phyloP scores from a whole-genome alignment of 2,888 invertebrate species.

The Lepidochrysops patricia region DNA sequence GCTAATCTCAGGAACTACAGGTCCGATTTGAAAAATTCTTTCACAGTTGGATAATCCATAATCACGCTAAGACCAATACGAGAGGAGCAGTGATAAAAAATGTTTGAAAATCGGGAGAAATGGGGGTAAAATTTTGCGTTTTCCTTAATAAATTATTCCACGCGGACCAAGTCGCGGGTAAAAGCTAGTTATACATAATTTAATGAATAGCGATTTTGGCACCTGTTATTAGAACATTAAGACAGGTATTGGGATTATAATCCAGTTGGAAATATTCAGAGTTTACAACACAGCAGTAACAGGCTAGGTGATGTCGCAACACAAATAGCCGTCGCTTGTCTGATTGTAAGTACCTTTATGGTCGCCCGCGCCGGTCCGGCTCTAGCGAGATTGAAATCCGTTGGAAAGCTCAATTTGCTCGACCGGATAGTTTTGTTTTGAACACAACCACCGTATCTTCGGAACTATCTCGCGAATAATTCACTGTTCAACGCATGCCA shows the following conservation, averaged over 20 bases:
- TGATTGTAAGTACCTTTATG: constrained; percentile 24
- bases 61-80: no score
- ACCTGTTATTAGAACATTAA: neutral
- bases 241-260: neutral
- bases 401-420: constrained; percentile 57
- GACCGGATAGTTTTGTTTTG: constrained; percentile 58
- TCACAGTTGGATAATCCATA: no score
- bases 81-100: no score
- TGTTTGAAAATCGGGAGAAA: no score
- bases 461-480: constrained; percentile 62
- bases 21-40: no score
- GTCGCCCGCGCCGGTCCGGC: constrained; percentile 25
- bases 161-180: no score
- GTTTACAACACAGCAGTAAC: constrained; percentile 1
- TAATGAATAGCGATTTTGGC: neutral
- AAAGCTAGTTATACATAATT: neutral
- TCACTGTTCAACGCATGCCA: constrained; percentile 39
- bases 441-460: constrained; percentile 55
- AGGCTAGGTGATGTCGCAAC: constrained; percentile 15
- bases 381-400: constrained; percentile 37
- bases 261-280: neutral
- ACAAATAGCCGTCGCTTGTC: constrained; percentile 21
- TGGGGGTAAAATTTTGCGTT: no score
- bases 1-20: no score
- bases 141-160: no score